Conservation (phyloP, 1,140 invertebrate species). For the Hylaeus volcanicus region DNA sequence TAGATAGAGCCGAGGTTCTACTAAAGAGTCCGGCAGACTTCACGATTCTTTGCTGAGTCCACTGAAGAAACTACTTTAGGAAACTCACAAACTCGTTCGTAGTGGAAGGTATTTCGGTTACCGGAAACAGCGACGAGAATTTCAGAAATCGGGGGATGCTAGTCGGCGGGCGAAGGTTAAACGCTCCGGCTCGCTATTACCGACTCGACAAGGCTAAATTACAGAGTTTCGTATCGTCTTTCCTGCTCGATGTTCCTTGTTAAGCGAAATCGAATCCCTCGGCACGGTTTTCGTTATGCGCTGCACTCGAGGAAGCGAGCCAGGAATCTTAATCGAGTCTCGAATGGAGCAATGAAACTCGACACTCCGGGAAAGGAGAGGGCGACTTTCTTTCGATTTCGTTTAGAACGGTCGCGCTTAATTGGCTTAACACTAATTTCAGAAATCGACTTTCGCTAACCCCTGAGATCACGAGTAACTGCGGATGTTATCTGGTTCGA, state of each 20-base stretch:
- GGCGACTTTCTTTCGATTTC: too few relatives aligned
- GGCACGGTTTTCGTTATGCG: background rate
- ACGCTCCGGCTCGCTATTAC: conserved; percentile 4
- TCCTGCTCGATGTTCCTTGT: background rate
- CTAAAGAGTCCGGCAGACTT: conserved; percentile 39
- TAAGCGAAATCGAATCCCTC: background rate
- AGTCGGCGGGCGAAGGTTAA: background rate
- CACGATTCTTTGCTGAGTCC: conserved; percentile 38
- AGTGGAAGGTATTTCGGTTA: background rate
- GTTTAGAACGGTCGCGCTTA: too few relatives aligned
- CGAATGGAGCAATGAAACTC: too few relatives aligned
- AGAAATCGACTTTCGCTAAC: too few relatives aligned
- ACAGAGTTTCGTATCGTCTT: background rate
- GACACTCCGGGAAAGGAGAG: too few relatives aligned
- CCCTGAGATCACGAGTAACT: too few relatives aligned
- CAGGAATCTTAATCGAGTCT: background rate
- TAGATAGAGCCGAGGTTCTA: conserved; percentile 23
- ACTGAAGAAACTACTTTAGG: conserved; percentile 55
- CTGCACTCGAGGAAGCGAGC: too few relatives aligned
- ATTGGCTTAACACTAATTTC: too few relatives aligned
- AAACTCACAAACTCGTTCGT: conserved; percentile 50
- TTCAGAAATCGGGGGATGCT: conserved; percentile 20
- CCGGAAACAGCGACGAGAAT: background rate
- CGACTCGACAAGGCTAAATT: background rate
- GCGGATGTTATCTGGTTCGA: too few relatives aligned